Conservation (phyloP, 2,888 invertebrate species). For the Yponomeuta cagnagella region DNA sequence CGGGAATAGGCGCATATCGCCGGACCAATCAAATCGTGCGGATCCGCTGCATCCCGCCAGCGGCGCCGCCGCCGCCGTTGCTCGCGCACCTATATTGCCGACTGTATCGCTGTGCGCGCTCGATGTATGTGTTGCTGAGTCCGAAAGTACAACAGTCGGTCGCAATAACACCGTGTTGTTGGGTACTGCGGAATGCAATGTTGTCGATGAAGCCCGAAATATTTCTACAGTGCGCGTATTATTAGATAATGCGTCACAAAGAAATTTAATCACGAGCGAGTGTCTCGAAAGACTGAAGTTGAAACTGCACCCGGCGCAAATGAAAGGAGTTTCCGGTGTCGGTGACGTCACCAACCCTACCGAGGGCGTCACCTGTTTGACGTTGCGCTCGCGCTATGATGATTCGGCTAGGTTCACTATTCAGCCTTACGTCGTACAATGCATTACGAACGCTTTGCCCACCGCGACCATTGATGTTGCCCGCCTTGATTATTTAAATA, state of each 20-base stretch:
- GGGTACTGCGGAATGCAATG: no score
- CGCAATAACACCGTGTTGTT: no score
- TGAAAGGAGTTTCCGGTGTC: not conserved
- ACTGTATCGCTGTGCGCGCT: no score
- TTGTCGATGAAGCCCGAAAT: no score
- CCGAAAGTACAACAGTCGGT: no score
- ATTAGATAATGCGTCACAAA: constrained; percentile 8
- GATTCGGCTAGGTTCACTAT: not conserved
- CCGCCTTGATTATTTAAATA: constrained; percentile 7
- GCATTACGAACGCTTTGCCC: constrained; percentile 9
- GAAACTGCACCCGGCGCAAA: not conserved
- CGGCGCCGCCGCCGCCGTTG: no score
- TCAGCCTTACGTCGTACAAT: constrained; percentile 1
- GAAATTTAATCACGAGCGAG: constrained; percentile 8
- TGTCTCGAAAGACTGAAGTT: not conserved
- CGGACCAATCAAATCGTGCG: no score
- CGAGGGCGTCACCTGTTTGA: constrained; percentile 4
- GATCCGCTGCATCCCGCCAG: no score
- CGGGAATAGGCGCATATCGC: no score
- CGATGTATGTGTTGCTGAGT: no score
- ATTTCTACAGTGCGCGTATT: not conserved
- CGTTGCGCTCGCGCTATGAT: constrained; percentile 7
- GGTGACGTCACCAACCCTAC: not conserved
- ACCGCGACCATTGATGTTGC: constrained; percentile 1
- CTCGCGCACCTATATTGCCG: no score